Evolutionary conservation across 2,888 invertebrate genomes (phyloP), one percentile per base, ranked within the genome.

Genomic region (Tenthredo scrophulariae): DNA sequence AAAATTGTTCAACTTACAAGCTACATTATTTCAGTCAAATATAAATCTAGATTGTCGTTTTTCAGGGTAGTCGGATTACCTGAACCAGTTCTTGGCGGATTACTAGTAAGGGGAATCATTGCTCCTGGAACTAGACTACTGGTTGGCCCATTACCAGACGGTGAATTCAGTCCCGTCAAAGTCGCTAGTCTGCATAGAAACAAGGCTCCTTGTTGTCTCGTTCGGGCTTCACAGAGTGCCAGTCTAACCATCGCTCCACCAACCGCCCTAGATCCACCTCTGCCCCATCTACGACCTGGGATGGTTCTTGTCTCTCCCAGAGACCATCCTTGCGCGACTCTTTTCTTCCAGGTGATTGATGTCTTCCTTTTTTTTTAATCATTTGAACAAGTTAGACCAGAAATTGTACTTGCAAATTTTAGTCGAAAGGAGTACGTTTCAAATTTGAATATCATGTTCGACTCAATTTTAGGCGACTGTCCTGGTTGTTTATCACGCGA

Each of bases 171-270:
- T 80, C 95, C 96, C 10, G 97, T 97, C 0, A 94, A 94, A 18
- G 96, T 99, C 5, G 96, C 97, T 88, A 97, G 98, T 3, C 96
- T 99, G 84, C 98, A 99, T 93, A 95, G 99, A 5, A 98, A 99
- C 93, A 96, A 98, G 88, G 97, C 98, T 7, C 98, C 98, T 0
- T 98, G 98, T 91, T 95, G 97, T 67, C 94, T 96, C 84, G 99
- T 98, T 2, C 95, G 97, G 86, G 98, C 98, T 0, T 98, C 98
- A 0, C 98, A 99, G 93, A 97, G 98, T 88, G 98, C 98, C 0
- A 97, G 98, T 3, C 93, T 98, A 65, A 96, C 97, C 37, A 93
- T 98, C 5, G 95, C 95, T 88, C 95, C 94, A n/a, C 92, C 94
- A 18, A 93, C 95, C 2, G 92, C 92, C 75, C 89, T 90, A 70